These are phyloP conservation scores for Tyto alba DNA, from an alignment of 2,113 vertebrate genomes.

Conservation along the genomic window DNA sequence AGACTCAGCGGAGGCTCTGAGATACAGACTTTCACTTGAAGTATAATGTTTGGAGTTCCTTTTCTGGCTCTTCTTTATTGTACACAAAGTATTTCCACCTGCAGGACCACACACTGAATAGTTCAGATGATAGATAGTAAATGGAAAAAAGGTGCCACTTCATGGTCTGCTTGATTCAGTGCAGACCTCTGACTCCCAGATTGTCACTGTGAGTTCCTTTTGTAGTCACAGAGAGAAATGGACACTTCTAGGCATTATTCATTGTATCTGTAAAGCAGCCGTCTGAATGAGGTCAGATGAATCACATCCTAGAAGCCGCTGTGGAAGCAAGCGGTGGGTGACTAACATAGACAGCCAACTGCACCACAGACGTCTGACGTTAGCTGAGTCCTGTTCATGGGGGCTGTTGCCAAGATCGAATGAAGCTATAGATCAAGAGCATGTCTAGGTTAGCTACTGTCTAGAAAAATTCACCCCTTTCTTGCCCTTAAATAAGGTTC, in stretches of 20 bases:
- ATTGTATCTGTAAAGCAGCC: not conserved
- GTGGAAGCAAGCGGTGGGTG: not conserved
- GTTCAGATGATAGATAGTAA: not conserved
- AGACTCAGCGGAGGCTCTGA: not conserved
- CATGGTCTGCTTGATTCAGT: not conserved
- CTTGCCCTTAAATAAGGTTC: not conserved
- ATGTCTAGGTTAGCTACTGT: not conserved
- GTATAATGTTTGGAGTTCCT: not conserved
- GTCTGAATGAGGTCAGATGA: constrained; percentile 22
- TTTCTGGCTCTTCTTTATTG: not conserved
- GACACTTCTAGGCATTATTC: not conserved
- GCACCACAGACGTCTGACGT: not conserved
- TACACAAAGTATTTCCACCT: not conserved
- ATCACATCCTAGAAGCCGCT: not conserved
- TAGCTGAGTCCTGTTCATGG: not conserved
- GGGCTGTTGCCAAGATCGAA: not conserved
- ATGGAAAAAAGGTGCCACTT: not conserved
- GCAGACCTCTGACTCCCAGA: not conserved
- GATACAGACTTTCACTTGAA: not conserved
- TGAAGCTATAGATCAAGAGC: not conserved
- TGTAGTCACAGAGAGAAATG: not conserved
- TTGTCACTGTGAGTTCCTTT: not conserved
- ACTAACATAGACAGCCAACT: not conserved
- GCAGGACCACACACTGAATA: not conserved
- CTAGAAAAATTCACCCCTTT: not conserved